Evolutionary conservation across 92 coral and sea anemone species (phyloP).

Genomic region (Siderastrea siderea): DNA sequence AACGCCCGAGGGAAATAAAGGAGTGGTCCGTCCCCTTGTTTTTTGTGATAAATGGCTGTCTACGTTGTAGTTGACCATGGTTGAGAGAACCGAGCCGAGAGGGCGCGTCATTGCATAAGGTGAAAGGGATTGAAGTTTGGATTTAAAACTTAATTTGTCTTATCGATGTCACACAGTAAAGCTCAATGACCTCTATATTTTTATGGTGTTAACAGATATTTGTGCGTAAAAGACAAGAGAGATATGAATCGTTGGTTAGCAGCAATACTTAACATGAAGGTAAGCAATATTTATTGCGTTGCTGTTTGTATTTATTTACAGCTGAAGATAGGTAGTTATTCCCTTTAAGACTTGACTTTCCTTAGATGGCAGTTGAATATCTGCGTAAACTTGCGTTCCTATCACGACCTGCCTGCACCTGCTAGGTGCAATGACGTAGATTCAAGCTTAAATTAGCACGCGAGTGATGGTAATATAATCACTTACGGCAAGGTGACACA

Average conservation of each 20-base stretch:
- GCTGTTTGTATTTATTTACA: not conserved
- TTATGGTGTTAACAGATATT: conserved; percentile 58
- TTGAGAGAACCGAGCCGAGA: too few species aligned
- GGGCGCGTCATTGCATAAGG: too few species aligned
- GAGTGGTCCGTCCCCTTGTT: too few species aligned
- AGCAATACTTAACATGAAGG: conserved; percentile 92
- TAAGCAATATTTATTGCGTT: not conserved
- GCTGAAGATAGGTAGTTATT: not conserved
- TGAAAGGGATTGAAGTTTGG: not conserved
- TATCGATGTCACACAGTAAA: not conserved
- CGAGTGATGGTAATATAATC: not conserved
- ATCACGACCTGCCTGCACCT: too few species aligned
- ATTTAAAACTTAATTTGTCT: too few species aligned
- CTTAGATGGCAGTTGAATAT: too few species aligned
- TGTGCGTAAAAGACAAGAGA: conserved; percentile 85
- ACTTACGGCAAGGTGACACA: not conserved
- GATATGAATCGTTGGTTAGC: conserved; percentile 94
- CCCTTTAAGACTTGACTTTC: not conserved
- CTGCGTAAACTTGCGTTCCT: too few species aligned
- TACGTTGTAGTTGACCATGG: too few species aligned
- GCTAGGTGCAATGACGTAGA: not conserved
- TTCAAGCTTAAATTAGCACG: not conserved
- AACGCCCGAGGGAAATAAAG: too few species aligned
- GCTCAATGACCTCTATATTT: not conserved
- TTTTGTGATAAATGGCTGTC: too few species aligned